Evolutionary conservation across 1,140 invertebrate species (phyloP).

Genomic region (Anastrepha ludens): DNA sequence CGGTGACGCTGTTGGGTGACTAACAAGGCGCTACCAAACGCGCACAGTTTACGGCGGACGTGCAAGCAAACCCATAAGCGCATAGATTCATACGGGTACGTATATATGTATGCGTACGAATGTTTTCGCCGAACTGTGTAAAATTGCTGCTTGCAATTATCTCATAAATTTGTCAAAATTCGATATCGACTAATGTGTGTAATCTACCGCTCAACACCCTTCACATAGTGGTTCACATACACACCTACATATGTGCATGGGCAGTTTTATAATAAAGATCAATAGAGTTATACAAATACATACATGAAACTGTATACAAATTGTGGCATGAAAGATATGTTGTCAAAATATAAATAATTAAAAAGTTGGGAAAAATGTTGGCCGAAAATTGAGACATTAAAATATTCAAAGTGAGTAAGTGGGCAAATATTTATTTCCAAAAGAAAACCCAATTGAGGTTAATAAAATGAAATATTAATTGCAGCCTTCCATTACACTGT

Average conservation of each 20-base stretch:
- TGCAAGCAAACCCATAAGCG: not conserved
- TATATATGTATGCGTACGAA: not conserved
- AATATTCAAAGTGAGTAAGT: not conserved
- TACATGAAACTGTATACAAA: not conserved
- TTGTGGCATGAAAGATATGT: not conserved
- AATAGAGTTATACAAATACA: not conserved
- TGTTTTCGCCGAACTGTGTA: constrained; percentile 27
- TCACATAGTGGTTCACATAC: not conserved
- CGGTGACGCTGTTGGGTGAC: constrained; percentile 29
- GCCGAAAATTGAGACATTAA: constrained; percentile 17
- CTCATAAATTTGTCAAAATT: constrained; percentile 55
- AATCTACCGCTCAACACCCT: constrained; percentile 54
- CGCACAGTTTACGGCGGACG: constrained; percentile 43
- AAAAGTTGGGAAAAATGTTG: not conserved
- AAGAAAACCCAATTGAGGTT: not conserved
- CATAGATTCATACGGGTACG: not conserved
- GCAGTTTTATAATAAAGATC: not conserved
- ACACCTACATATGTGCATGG: not conserved
- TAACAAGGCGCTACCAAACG: constrained; percentile 47
- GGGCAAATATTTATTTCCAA: constrained; percentile 9
- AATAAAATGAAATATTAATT: too few species aligned
- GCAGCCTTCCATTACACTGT: too few species aligned
- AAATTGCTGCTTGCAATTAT: constrained; percentile 51
- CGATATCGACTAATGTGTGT: constrained; percentile 53
- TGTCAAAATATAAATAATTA: constrained; percentile 41